phyloP scores from a whole-genome alignment of 2,113 vertebrate genomes.

The Anthoscopus minutus region DNA sequence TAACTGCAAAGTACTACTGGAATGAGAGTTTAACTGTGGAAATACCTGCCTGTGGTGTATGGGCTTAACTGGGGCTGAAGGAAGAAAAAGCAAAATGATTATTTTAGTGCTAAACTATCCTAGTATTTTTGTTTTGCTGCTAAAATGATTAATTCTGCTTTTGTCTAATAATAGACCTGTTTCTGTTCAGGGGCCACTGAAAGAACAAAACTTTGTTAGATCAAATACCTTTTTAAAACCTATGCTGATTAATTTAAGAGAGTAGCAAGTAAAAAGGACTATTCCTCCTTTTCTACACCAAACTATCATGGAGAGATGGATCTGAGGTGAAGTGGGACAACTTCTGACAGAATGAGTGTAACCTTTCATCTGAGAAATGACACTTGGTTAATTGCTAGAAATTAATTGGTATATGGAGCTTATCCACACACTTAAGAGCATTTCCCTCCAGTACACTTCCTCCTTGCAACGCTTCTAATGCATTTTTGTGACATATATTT shows the following conservation, averaged over 20 bases:
- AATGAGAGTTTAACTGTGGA: not conserved
- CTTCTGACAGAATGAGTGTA: not conserved
- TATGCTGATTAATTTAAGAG: not conserved
- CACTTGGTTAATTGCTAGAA: not conserved
- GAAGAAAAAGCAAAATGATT: not conserved
- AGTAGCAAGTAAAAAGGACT: not conserved
- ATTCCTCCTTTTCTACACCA: not conserved
- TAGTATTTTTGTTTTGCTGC: not conserved
- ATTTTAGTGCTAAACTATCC: not conserved
- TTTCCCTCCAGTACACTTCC: not conserved
- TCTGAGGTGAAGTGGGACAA: not conserved
- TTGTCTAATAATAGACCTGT: not conserved
- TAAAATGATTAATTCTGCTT: not conserved
- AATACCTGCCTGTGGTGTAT: not conserved
- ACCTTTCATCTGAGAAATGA: not conserved
- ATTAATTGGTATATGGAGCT: slow-evolving; percentile 27
- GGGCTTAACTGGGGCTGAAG: not conserved
- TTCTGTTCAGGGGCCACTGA: not conserved
- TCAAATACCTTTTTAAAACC: not conserved
- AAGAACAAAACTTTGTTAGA: not conserved
- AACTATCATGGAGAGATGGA: not conserved
- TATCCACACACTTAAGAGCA: not conserved
- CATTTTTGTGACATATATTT: not conserved
- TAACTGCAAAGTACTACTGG: not conserved
- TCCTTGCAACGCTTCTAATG: not conserved